These are phyloP conservation scores for Hoplostethus atlanticus DNA, from an alignment of 2,797 vertebrate species.

Conservation along the genomic window DNA sequence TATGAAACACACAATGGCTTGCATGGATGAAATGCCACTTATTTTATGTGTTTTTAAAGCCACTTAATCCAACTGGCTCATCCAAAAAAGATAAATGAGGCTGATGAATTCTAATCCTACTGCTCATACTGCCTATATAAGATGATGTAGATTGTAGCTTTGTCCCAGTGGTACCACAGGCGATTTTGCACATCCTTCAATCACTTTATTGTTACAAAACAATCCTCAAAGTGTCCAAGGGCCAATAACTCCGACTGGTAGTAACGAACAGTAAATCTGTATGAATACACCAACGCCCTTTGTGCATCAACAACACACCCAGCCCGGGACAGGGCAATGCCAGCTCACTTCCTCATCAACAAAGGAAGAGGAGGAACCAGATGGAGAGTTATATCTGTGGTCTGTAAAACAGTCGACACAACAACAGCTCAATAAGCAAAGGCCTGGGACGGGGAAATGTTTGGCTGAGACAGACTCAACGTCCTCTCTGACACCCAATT, in stretches of 20 bases:
- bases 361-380: constrained; percentile 79
- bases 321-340: constrained; percentile 60
- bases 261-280: constrained; percentile 9
- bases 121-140: too few relatives aligned
- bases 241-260: background rate
- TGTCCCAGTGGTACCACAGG: too few relatives aligned
- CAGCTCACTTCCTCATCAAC: constrained; percentile 70
- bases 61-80: background rate
- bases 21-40: background rate
- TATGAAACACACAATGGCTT: background rate
- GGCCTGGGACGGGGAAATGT: constrained; percentile 48
- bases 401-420: constrained; percentile 44
- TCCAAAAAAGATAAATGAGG: background rate
- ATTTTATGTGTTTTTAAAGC: background rate
- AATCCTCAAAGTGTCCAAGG: constrained; percentile 17
- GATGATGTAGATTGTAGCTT: too few relatives aligned
- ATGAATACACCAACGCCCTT: constrained; percentile 55
- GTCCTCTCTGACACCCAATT: constrained; percentile 78
- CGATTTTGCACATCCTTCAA: background rate
- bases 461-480: constrained; percentile 38
- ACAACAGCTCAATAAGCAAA: constrained; percentile 51
- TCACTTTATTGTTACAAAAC: constrained; percentile 22
- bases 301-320: constrained; percentile 53
- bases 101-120: background rate
- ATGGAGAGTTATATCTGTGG: constrained; percentile 70